A percentile compares a stretch with the other conserved stretches of the same genome.
Evolutionary conservation across 2,113 vertebrate species (phyloP).

Genomic region (Oreocharis arfaki): DNA sequence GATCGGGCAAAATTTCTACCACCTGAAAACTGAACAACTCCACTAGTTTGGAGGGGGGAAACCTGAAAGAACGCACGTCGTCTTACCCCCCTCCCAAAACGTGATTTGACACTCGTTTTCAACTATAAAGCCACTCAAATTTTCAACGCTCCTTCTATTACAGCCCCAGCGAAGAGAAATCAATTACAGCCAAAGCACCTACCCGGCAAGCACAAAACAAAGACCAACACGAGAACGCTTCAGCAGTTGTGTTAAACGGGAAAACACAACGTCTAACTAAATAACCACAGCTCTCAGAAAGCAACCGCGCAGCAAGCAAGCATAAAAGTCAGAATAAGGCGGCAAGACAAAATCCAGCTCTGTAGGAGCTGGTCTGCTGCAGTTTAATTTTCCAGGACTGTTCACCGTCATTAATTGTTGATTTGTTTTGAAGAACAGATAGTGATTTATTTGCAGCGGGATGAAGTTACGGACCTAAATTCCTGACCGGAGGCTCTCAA

Average conservation of each 20-base stretch:
- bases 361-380: background rate
- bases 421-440: conserved; percentile 21
- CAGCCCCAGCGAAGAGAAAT: background rate
- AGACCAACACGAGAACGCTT: conserved; percentile 13
- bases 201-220: conserved; percentile 17
- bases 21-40: background rate
- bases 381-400: background rate
- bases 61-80: background rate
- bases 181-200: background rate
- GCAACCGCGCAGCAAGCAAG: background rate
- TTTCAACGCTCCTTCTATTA: background rate
- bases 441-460: conserved; percentile 35
- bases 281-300: background rate
- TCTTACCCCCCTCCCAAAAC: background rate
- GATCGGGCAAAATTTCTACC: background rate
- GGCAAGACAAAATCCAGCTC: background rate
- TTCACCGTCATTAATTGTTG: conserved; percentile 16
- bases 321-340: background rate
- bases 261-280: background rate
- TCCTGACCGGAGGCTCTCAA: conserved; percentile 13
- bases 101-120: background rate
- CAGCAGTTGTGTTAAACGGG: background rate
- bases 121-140: background rate
- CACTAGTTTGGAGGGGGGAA: background rate
- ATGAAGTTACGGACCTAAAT: conserved; percentile 47